Conservation (phyloP, 2,797 vertebrate genomes). For the Cheirogaleus major region DNA sequence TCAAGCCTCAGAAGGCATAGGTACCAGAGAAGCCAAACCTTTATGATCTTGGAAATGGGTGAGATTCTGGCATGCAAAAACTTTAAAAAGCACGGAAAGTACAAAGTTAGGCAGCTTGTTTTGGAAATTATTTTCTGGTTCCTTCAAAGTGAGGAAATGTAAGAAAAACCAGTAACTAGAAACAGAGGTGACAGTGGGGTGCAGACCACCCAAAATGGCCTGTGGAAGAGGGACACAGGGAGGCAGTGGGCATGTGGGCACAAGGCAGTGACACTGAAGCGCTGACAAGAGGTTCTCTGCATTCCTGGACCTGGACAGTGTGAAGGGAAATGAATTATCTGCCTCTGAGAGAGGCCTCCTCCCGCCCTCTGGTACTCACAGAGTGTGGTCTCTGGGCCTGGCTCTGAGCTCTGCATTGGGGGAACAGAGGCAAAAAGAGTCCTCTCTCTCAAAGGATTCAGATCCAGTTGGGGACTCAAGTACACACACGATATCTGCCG, state of each 20-base stretch:
- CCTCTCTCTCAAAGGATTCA: background rate
- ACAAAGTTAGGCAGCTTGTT: background rate
- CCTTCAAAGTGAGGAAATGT: background rate
- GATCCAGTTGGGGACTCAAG: background rate
- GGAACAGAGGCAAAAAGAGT: background rate
- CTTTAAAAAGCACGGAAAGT: conserved; percentile 9
- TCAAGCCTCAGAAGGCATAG: background rate
- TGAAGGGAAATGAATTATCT: background rate
- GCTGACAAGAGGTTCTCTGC: background rate
- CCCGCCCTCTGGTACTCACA: background rate
- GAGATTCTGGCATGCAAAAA: background rate
- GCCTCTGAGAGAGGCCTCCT: background rate
- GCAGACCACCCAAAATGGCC: background rate
- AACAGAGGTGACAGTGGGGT: background rate
- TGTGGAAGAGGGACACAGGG: background rate
- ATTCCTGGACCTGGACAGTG: background rate
- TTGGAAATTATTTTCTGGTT: conserved; percentile 15
- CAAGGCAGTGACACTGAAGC: background rate
- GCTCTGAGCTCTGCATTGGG: background rate
- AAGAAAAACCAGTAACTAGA: background rate
- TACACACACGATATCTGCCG: background rate
- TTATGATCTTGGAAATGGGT: background rate
- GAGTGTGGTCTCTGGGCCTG: background rate
- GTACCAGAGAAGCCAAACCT: conserved; percentile 13
- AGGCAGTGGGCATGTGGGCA: background rate